Percentiles rank a stretch among this genome's conserved stretches.
Conservation (phyloP, 1,140 invertebrate species). For the Bathynomus jamesi region DNA sequence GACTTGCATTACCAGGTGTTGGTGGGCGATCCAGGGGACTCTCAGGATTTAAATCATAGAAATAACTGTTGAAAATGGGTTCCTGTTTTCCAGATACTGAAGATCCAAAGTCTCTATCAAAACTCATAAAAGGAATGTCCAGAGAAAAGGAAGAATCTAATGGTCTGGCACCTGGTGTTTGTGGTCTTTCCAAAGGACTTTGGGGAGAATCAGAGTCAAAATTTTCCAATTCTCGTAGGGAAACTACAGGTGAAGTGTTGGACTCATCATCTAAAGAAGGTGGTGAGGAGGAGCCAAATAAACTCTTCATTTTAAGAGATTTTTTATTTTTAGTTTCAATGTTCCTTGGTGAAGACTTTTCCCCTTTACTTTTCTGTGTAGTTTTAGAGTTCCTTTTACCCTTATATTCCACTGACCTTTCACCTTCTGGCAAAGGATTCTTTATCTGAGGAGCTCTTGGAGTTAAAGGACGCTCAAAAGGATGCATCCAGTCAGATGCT, state of each 20-base stretch:
- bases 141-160: not conserved
- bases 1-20: not conserved
- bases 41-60: not conserved
- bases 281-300: not conserved
- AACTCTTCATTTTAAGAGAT: not conserved
- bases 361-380: not conserved
- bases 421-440: not conserved
- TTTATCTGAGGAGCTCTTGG: not conserved
- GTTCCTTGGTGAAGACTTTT: not conserved
- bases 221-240: not conserved
- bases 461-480: not conserved
- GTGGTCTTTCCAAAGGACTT: not conserved
- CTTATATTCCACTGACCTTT: not conserved
- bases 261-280: not conserved
- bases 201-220: not conserved
- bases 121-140: not conserved
- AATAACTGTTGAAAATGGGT: not conserved
- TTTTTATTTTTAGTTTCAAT: not conserved
- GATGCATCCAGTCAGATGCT: not conserved
- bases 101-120: not conserved
- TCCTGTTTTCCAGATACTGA: not conserved
- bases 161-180: not conserved
- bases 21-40: not conserved
- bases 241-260: not conserved
- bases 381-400: not conserved